Evolutionary conservation across 2,113 vertebrate genomes (phyloP).

Genomic region (Artemisiospiza belli): DNA sequence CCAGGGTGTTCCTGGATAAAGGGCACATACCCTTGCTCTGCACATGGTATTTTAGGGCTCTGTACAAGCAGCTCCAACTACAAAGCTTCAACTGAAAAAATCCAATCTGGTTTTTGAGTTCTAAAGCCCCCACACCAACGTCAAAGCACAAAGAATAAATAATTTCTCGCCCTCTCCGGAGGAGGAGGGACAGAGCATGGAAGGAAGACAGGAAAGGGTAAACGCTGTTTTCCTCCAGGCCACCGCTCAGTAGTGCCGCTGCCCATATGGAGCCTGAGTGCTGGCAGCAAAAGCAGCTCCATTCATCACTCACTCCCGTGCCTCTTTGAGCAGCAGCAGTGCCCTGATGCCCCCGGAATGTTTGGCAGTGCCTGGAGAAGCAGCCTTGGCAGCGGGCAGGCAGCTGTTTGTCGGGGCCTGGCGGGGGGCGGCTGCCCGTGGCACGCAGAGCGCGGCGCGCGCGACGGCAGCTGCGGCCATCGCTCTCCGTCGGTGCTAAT

Average conservation of each 20-base stretch:
- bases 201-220: not conserved
- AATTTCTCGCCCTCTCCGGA: not conserved
- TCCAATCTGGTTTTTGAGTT: not conserved
- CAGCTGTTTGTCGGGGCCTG: constrained; percentile 65
- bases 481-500: constrained; percentile 68
- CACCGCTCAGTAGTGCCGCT: not conserved
- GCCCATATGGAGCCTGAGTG: not conserved
- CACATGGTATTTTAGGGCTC: not conserved
- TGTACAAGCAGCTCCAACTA: not conserved
- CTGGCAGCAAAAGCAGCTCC: constrained; percentile 38
- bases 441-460: not conserved
- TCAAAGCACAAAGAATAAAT: not conserved
- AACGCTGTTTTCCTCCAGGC: not conserved
- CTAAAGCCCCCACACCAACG: not conserved
- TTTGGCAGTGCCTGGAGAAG: constrained; percentile 34
- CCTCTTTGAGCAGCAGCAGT: not conserved
- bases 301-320: not conserved
- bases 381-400: constrained; percentile 61
- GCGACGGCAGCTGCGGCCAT: constrained; percentile 40
- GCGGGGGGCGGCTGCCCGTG: constrained; percentile 21
- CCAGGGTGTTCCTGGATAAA: not conserved
- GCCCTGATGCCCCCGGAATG: constrained; percentile 1
- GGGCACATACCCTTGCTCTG: not conserved
- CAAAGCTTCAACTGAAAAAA: not conserved
- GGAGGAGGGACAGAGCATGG: not conserved